phyloP scores from a whole-genome alignment of 2,888 invertebrate species.

The Andrena marginata region DNA sequence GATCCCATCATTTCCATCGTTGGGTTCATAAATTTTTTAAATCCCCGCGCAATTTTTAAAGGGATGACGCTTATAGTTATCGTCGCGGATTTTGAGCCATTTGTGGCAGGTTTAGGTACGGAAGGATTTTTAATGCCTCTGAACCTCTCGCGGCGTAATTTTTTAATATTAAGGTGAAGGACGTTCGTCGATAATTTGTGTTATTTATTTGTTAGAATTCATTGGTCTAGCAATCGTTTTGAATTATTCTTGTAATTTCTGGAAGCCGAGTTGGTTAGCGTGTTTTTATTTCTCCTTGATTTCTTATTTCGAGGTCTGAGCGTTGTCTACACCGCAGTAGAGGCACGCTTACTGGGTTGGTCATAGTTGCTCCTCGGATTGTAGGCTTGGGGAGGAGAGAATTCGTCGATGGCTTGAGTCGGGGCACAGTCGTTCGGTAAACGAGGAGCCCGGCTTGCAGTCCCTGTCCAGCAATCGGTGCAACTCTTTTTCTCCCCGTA shows the following conservation, averaged over 20 bases:
- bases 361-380: neutral
- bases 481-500: neutral
- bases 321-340: too few species aligned
- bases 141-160: too few species aligned
- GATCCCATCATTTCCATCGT: neutral
- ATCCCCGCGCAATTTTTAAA: too few species aligned
- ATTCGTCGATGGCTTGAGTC: neutral
- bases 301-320: too few species aligned
- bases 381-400: neutral
- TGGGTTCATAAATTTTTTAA: neutral
- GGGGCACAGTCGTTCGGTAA: neutral
- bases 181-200: neutral
- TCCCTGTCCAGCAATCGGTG: constrained; percentile 4
- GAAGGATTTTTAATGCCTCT: too few species aligned
- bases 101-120: too few species aligned
- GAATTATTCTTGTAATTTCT: neutral
- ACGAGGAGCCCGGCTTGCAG: neutral
- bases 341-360: too few species aligned
- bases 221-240: neutral
- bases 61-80: too few species aligned
- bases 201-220: neutral
- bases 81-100: too few species aligned
- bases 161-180: too few species aligned
- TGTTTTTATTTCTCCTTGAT: neutral
- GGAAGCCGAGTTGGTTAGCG: neutral